A percentile compares a stretch with the other conserved stretches of the same genome.
phyloP scores from a whole-genome alignment of 2,113 vertebrate species.

The Varanus komodoensis region DNA sequence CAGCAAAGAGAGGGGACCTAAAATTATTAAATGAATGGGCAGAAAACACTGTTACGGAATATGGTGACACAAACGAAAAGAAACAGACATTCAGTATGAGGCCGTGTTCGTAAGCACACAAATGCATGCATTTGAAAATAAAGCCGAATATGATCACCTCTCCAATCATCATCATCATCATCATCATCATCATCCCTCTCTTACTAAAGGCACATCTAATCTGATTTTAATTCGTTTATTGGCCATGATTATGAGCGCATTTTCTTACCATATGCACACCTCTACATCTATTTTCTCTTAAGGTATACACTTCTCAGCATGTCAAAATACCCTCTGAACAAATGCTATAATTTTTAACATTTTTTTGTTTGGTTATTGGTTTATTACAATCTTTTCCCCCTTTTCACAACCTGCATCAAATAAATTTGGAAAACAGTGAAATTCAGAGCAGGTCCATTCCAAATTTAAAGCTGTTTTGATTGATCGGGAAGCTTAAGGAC shows the following conservation, averaged over 20 bases:
- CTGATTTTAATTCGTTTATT: background rate
- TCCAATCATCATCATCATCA: background rate
- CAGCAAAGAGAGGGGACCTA: background rate
- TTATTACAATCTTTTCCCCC: no score
- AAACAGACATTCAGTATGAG: background rate
- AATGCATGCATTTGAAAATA: background rate
- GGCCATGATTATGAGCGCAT: background rate
- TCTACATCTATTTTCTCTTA: no score
- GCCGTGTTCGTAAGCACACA: background rate
- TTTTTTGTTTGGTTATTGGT: no score
- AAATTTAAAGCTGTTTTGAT: background rate
- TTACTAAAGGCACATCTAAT: background rate
- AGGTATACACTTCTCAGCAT: no score
- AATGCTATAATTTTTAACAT: no score
- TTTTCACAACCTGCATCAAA: no score
- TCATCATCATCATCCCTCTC: no score
- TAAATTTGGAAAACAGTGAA: no score
- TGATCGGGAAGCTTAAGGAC: background rate
- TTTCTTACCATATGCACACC: no score
- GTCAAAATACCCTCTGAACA: no score
- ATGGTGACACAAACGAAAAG: background rate
- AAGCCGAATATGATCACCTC: background rate
- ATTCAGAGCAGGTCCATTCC: no score
- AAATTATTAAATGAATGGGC: background rate
- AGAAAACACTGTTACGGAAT: background rate